These are phyloP conservation scores for Nettapus auritus DNA, from an alignment of 2,113 vertebrate genomes.

Conservation along the genomic window DNA sequence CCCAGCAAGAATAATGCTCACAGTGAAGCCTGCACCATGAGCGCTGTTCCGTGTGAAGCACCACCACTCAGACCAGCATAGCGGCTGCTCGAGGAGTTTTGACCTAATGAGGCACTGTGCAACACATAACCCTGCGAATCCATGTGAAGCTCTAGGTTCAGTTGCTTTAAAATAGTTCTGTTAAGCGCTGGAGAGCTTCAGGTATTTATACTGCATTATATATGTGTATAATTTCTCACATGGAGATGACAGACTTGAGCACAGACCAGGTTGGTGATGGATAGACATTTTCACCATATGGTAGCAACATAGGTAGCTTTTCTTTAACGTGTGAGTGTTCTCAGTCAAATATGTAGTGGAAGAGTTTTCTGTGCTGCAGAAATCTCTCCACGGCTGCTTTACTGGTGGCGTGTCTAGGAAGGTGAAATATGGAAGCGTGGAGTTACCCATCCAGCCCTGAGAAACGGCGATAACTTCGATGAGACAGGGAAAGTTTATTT, in stretches of 20 bases:
- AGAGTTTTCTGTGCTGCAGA: background rate
- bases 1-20: background rate
- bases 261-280: background rate
- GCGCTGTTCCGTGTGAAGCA: background rate
- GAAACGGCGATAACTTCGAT: background rate
- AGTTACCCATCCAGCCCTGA: background rate
- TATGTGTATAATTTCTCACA: background rate
- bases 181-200: background rate
- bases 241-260: background rate
- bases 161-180: background rate
- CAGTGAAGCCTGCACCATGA: background rate
- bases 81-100: background rate
- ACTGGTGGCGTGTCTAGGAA: background rate
- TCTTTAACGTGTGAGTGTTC: background rate
- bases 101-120: background rate
- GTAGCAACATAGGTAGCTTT: background rate
- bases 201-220: rapidly evolving
- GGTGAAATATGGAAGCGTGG: background rate
- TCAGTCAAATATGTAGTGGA: background rate
- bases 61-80: background rate
- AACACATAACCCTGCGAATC: background rate
- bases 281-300: background rate
- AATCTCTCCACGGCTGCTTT: background rate
- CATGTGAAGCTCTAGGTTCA: background rate
- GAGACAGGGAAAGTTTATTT: background rate